A percentile compares a stretch with the other conserved stretches of the same genome.
Evolutionary conservation across 2,797 vertebrate genomes (phyloP).

Genomic region (Linurgus olivaceus): DNA sequence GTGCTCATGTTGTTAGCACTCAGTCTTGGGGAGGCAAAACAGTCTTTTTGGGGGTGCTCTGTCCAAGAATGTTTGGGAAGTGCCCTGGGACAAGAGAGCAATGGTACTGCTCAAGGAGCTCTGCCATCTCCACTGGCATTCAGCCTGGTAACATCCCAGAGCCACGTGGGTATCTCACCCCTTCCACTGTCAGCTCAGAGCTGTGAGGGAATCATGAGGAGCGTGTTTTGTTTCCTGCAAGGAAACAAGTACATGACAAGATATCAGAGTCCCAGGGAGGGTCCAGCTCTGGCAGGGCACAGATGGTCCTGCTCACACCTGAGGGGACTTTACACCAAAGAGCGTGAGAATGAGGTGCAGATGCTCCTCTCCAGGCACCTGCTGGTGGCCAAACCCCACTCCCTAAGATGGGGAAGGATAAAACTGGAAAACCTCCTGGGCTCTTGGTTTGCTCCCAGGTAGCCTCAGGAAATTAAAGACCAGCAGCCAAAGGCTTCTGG

Average conservation of each 20-base stretch:
- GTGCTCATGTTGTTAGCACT: background rate
- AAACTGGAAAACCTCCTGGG: background rate
- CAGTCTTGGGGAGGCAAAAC: fast-evolving
- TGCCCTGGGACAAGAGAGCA: too few relatives aligned
- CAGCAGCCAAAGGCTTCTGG: background rate
- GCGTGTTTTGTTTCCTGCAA: fast-evolving
- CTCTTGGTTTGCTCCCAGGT: background rate
- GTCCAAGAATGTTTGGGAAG: background rate
- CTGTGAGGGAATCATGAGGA: background rate
- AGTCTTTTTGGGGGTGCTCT: background rate
- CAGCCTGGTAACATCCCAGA: background rate
- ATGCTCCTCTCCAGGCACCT: background rate
- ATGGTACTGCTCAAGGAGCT: background rate
- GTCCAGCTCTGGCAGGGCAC: background rate
- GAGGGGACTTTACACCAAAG: fast-evolving
- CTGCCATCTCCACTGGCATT: background rate
- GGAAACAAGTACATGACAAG: fast-evolving
- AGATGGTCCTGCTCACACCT: background rate
- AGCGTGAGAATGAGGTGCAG: background rate
- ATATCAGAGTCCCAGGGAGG: too few relatives aligned
- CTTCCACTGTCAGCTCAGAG: background rate
- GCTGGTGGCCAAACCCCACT: background rate
- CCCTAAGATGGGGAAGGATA: background rate
- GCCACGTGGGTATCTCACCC: background rate
- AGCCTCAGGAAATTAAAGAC: background rate